Percentiles rank a stretch among this genome's conserved stretches.
These are phyloP conservation scores for Pilophorus perplexus DNA, from an alignment of 2,888 invertebrate species.

Conservation along the genomic window DNA sequence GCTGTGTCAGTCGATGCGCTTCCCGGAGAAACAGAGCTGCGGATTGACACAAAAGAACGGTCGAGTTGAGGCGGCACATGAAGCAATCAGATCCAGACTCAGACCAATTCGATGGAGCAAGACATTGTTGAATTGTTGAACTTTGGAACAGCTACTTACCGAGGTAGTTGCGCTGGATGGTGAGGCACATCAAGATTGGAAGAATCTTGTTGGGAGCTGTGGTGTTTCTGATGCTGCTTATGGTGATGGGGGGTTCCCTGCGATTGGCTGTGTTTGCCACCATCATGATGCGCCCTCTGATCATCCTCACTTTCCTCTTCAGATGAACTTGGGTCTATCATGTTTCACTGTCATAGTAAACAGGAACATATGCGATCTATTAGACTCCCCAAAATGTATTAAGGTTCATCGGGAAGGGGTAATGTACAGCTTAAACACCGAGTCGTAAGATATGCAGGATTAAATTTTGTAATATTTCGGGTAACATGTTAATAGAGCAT, in stretches of 20 bases:
- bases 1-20: conserved; percentile 63
- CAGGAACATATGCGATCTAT: too few species aligned
- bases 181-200: conserved; percentile 52
- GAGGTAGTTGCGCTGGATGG: conserved; percentile 49
- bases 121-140: conserved; percentile 13
- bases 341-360: conserved; percentile 52
- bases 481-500: too few species aligned
- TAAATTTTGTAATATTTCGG: too few species aligned
- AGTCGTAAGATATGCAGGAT: too few species aligned
- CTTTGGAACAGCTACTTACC: conserved; percentile 45
- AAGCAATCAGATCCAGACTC: neutral
- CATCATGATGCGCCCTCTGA: too few species aligned
- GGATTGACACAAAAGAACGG: too few species aligned
- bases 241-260: conserved; percentile 51
- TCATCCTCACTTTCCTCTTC: conserved; percentile 94
- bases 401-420: too few species aligned
- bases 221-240: conserved; percentile 46
- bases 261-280: conserved; percentile 48
- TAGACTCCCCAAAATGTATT: too few species aligned
- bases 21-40: conserved; percentile 60
- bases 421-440: too few species aligned
- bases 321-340: conserved; percentile 95
- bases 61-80: neutral
- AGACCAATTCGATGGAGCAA: neutral
- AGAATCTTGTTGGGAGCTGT: conserved; percentile 47